Evolutionary conservation across 2,888 invertebrate genomes (phyloP), one percentile per base, ranked within the genome.

Genomic region (Clitarchus hookeri): DNA sequence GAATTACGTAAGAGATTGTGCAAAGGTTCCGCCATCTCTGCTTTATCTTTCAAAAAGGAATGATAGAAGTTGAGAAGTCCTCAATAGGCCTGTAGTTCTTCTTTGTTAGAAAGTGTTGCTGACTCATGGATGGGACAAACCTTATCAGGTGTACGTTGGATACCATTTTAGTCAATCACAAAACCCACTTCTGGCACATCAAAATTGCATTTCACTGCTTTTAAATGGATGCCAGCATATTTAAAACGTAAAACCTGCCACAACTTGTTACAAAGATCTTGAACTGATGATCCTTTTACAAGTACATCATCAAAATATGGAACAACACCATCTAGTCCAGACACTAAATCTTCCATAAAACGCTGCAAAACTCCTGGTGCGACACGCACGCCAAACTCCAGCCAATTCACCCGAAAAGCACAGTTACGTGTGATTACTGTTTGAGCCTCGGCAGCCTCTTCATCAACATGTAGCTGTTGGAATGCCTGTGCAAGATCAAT

Each of bases 1-100:
- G 16, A 48, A 48, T 44, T 84, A 44, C 12, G 53, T n/a, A 48
- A 23, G 23, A 84, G 48, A 84, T 54, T 4, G 16, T 65, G 65
- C n/a, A 65, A 65, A 19, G 65, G 19, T 23, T 65, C 65, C 19
- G 65, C 65, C 6, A 65, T 25, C 23, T 26, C 48, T n/a, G 26
- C 53, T 25, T 44, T 84, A 65, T 23, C 65, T 19, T 3, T 65
- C 12, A 84, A 54, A 44, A 84, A 84, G 44, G 25, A 84, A 36
- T 48, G 53, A 54, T 84, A 84, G 19, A 84, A n/a, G n/a, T n/a
- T n/a, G n/a, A n/a, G n/a, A n/a, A 84, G 84, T 26, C 84, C 84
- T 12, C 8, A 19, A 19, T 53, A 84, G 26, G 84, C 84, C 3
- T 44, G 84, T 54, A 84, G 23, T 54, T 84, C 53, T 54, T 36